Conservation (phyloP, 2,888 invertebrate species). For the Gasteruption jaculator region DNA sequence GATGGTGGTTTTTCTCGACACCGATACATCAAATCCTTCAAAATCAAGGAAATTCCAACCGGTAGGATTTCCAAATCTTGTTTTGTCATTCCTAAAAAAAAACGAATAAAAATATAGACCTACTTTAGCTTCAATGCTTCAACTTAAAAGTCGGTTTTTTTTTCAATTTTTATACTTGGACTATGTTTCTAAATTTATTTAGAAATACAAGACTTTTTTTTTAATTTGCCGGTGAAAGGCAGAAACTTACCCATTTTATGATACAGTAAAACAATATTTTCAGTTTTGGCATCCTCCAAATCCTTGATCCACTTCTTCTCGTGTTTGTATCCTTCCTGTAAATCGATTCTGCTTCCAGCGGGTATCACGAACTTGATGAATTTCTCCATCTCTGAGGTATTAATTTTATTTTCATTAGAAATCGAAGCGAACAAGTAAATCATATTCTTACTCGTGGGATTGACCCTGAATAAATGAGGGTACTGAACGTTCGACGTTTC, state of each 20-base stretch:
- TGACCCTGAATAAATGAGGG: conserved; percentile 71
- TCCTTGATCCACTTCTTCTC: conserved; percentile 35
- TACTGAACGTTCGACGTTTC: conserved; percentile 62
- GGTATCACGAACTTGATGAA: conserved; percentile 44
- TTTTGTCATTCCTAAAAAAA: conserved; percentile 58
- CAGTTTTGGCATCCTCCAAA: conserved; percentile 34
- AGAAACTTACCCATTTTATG: conserved; percentile 54
- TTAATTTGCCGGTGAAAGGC: no score
- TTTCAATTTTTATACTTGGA: not conserved
- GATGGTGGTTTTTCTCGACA: conserved; percentile 69
- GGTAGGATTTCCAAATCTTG: conserved; percentile 70
- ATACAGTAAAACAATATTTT: conserved; percentile 57
- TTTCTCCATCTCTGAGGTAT: conserved; percentile 34
- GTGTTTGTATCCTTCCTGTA: conserved; percentile 33
- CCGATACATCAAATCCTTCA: conserved; percentile 66
- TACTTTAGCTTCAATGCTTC: not conserved
- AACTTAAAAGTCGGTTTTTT: no score
- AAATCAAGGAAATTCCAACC: conserved; percentile 64
- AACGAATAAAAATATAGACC: conserved; percentile 23
- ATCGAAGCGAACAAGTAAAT: conserved; percentile 61
- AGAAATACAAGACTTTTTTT: no score
- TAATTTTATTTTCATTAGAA: conserved; percentile 31
- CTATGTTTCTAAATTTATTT: no score
- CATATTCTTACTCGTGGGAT: conserved; percentile 67
- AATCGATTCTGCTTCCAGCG: conserved; percentile 44